Conservation (phyloP, 1,140 invertebrate species). For the Rhynchophorus ferrugineus region DNA sequence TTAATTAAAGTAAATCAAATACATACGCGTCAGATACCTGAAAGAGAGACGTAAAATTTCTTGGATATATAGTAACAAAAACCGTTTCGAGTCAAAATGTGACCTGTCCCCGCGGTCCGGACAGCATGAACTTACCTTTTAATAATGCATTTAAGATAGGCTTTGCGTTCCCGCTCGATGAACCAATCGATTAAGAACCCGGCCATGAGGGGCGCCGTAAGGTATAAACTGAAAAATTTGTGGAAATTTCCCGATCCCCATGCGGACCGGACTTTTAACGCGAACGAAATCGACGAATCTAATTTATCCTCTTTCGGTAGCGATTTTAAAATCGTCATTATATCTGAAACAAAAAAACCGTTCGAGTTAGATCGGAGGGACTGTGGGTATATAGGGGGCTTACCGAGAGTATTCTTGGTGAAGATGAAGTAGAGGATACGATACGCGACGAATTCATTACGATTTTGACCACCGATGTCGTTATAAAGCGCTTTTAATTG, state of each 20-base stretch:
- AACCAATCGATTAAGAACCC: slow-evolving; percentile 97
- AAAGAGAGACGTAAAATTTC: not conserved
- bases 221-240: slow-evolving; percentile 86
- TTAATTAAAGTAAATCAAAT: too few relatives aligned
- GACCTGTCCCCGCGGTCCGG: too few relatives aligned
- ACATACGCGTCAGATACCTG: not conserved
- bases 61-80: not conserved
- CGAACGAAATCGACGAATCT: slow-evolving; percentile 79
- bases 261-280: slow-evolving; percentile 77
- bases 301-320: slow-evolving; percentile 70
- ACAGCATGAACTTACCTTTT: slow-evolving; percentile 99
- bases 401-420: slow-evolving; percentile 93
- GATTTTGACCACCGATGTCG: slow-evolving; percentile 65
- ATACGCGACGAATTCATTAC: slow-evolving; percentile 90
- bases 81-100: too few relatives aligned
- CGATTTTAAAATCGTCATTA: slow-evolving; percentile 80
- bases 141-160: slow-evolving; percentile 82
- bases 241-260: slow-evolving; percentile 89
- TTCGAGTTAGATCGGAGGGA: too few relatives aligned
- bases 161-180: slow-evolving; percentile 83
- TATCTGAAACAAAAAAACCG: slow-evolving; percentile 64
- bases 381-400: too few relatives aligned
- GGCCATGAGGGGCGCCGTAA: slow-evolving; percentile 85
- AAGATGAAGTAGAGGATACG: slow-evolving; percentile 95
- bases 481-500: slow-evolving; percentile 89